These are phyloP conservation scores for Epistrophe eligans DNA, from an alignment of 2,888 invertebrate genomes.

Conservation along the genomic window DNA sequence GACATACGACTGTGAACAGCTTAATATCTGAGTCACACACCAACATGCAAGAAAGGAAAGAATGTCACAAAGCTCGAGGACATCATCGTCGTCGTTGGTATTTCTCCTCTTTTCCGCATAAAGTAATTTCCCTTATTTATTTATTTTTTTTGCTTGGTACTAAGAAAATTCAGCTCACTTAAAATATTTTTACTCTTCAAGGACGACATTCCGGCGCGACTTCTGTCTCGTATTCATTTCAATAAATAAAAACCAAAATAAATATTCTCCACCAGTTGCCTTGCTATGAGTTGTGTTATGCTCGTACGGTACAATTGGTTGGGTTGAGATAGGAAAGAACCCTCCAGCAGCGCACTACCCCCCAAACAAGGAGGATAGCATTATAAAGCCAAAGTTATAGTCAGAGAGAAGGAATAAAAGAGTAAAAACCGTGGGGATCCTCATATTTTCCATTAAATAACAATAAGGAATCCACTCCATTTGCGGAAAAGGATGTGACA, in stretches of 20 bases:
- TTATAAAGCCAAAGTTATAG: slow-evolving; percentile 25
- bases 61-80: slow-evolving; percentile 45
- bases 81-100: slow-evolving; percentile 24
- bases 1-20: slow-evolving; percentile 24
- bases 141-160: neutral
- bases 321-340: neutral
- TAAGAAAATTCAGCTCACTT: slow-evolving; percentile 23
- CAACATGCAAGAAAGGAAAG: slow-evolving; percentile 21
- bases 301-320: neutral
- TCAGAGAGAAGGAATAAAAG: neutral
- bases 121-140: slow-evolving; percentile 46
- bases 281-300: neutral
- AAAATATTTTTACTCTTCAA: slow-evolving; percentile 29
- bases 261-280: slow-evolving; percentile 54
- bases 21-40: slow-evolving; percentile 45
- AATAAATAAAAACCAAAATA: slow-evolving; percentile 35
- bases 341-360: neutral
- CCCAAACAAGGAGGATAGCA: neutral
- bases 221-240: slow-evolving; percentile 32
- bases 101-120: slow-evolving; percentile 7
- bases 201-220: slow-evolving; percentile 51
- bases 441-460: slow-evolving; percentile 59
- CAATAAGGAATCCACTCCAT: slow-evolving; percentile 58
- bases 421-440: slow-evolving; percentile 8
- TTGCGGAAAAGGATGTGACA: slow-evolving; percentile 57